A percentile compares a stretch with the other conserved stretches of the same genome.
Evolutionary conservation across 1,140 invertebrate genomes (phyloP).

Genomic region (Vollenhovia emeryi): DNA sequence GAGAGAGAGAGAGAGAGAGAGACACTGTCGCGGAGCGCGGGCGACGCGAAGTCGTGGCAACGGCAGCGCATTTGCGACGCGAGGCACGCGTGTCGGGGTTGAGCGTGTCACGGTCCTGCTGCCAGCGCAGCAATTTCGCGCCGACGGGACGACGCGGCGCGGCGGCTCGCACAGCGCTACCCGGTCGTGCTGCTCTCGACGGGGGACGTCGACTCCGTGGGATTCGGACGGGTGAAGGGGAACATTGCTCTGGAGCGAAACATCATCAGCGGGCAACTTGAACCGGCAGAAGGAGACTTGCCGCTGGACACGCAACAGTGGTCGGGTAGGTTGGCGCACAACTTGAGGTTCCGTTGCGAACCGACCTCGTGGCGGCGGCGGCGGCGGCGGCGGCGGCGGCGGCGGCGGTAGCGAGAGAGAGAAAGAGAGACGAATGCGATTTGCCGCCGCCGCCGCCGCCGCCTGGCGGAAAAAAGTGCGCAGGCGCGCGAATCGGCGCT

Average conservation of each 20-base stretch:
- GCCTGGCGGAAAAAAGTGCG: constrained; percentile 68
- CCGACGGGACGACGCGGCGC: constrained; percentile 29
- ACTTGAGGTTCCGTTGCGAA: constrained; percentile 65
- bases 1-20: not conserved
- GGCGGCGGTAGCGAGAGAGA: not conserved
- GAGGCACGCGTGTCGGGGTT: constrained; percentile 68
- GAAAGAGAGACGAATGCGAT: constrained; percentile 8
- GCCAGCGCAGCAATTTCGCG: constrained; percentile 57
- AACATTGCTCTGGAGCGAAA: constrained; percentile 5
- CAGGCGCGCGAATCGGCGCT: constrained; percentile 71
- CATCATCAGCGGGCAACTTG: constrained; percentile 26
- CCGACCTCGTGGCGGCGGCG: constrained; percentile 58
- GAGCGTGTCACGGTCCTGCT: constrained; percentile 81
- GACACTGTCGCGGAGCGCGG: not conserved
- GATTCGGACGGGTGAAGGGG: not conserved
- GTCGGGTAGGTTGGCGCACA: constrained; percentile 68
- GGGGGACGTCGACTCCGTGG: too few relatives aligned
- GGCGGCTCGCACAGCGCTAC: too few relatives aligned
- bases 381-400: not conserved
- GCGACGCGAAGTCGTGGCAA: not conserved
- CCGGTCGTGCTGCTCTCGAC: not conserved
- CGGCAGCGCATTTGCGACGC: constrained; percentile 12
- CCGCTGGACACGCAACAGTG: constrained; percentile 63
- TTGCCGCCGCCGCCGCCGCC: constrained; percentile 16
- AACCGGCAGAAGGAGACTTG: constrained; percentile 22